These are phyloP conservation scores for Atrina japonica DNA, from an alignment of 2,888 invertebrate species.

Conservation along the genomic window DNA sequence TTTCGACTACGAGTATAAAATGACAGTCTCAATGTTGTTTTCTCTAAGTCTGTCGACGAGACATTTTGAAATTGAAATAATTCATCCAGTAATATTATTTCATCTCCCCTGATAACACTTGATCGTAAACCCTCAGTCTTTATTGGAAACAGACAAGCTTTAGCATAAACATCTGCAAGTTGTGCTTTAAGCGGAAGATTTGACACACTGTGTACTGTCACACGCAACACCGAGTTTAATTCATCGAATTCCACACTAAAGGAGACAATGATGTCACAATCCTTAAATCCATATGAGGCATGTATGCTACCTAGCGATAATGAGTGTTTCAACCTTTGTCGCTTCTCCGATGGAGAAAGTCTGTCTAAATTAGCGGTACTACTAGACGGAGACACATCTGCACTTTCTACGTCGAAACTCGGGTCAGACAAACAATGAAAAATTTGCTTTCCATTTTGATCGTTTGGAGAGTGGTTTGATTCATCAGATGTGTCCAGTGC, in stretches of 20 bases:
- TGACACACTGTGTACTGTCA: constrained; percentile 27
- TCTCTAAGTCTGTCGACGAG: constrained; percentile 33
- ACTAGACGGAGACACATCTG: neutral
- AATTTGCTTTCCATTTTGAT: neutral
- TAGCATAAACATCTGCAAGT: constrained; percentile 23
- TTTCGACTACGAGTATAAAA: constrained; percentile 35
- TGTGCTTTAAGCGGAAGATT: constrained; percentile 21
- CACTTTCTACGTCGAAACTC: constrained; percentile 8
- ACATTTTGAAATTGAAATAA: constrained; percentile 38
- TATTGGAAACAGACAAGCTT: constrained; percentile 32
- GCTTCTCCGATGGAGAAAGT: neutral
- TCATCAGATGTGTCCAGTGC: neutral
- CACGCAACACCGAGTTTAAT: constrained; percentile 28
- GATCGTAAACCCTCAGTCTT: constrained; percentile 27
- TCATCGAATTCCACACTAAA: constrained; percentile 33
- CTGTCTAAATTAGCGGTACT: constrained; percentile 2
- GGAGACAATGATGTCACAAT: constrained; percentile 1
- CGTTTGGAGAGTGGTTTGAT: neutral
- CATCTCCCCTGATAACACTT: constrained; percentile 14
- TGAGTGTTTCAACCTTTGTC: constrained; percentile 20
- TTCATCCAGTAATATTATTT: constrained; percentile 35
- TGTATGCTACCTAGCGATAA: constrained; percentile 14
- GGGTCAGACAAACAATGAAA: neutral
- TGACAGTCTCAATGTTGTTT: constrained; percentile 36
- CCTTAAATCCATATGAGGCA: neutral